A percentile compares a stretch with the other conserved stretches of the same genome.
These are phyloP conservation scores for Malaclemys terrapin DNA, from an alignment of 2,113 vertebrate species.

Conservation along the genomic window DNA sequence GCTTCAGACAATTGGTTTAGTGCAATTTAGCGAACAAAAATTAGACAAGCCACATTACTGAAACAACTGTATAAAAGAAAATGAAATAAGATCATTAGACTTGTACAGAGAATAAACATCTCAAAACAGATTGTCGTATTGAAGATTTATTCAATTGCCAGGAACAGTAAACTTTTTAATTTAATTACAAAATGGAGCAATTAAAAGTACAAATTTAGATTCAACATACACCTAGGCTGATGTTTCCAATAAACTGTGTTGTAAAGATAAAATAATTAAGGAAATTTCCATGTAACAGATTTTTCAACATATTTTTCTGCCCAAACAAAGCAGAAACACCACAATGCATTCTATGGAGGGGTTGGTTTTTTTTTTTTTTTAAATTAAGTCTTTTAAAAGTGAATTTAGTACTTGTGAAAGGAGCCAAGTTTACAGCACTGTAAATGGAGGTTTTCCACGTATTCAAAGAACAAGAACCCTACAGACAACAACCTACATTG, in stretches of 20 bases:
- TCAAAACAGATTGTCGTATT: not conserved
- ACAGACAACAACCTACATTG: not conserved
- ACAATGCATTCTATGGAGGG: not conserved
- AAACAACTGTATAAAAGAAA: not conserved
- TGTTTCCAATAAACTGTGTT: not conserved
- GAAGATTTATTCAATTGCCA: not conserved
- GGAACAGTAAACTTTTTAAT: not conserved
- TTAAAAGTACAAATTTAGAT: not conserved
- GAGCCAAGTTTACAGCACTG: not conserved
- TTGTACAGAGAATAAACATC: fast-evolving
- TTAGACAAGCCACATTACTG: not conserved
- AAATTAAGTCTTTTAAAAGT: not conserved
- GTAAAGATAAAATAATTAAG: not conserved
- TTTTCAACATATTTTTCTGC: not conserved
- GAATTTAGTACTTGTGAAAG: not conserved
- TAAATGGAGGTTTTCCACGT: not conserved
- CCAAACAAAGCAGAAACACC: not conserved
- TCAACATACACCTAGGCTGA: not conserved
- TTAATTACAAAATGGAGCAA: not conserved
- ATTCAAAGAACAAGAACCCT: not conserved
- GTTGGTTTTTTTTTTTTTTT: not conserved
- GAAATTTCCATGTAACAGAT: not conserved
- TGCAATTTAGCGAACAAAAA: fast-evolving
- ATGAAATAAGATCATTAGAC: not conserved
- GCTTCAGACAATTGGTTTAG: not conserved